A percentile compares a stretch with the other conserved stretches of the same genome.
phyloP scores from a whole-genome alignment of 1,140 invertebrate species.

The Semibalanus balanoides region DNA sequence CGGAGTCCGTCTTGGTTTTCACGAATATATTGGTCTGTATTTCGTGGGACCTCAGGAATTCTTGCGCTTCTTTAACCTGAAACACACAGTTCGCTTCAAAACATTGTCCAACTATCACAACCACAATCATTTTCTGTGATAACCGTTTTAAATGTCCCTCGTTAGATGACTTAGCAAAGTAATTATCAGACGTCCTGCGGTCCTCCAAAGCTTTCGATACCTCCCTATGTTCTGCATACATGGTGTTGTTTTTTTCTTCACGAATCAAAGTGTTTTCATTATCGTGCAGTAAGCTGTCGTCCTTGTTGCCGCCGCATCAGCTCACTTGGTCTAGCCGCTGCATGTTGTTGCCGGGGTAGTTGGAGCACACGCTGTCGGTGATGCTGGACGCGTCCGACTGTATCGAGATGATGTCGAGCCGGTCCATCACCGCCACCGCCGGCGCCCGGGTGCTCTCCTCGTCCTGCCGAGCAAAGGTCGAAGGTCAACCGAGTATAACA shows the following conservation, averaged over 20 bases:
- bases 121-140: too few relatives aligned
- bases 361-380: neutral
- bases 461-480: too few relatives aligned
- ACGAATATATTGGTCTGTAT: neutral
- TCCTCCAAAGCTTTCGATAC: too few relatives aligned
- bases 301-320: too few relatives aligned
- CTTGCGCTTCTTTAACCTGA: neutral
- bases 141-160: too few relatives aligned
- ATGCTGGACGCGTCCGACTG: constrained; percentile 4
- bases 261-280: too few relatives aligned
- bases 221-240: too few relatives aligned
- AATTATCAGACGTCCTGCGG: too few relatives aligned
- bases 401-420: neutral
- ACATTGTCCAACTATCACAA: neutral
- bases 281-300: too few relatives aligned
- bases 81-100: neutral
- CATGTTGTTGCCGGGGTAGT: neutral
- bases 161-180: too few relatives aligned
- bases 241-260: too few relatives aligned
- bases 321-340: neutral
- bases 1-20: neutral
- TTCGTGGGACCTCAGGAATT: neutral
- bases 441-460: neutral
- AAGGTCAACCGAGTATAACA: too few relatives aligned
- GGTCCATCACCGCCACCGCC: neutral